A percentile compares a stretch with the other conserved stretches of the same genome.
These are phyloP conservation scores for Gobio gobio DNA, from an alignment of 2,113 vertebrate species.

Conservation along the genomic window DNA sequence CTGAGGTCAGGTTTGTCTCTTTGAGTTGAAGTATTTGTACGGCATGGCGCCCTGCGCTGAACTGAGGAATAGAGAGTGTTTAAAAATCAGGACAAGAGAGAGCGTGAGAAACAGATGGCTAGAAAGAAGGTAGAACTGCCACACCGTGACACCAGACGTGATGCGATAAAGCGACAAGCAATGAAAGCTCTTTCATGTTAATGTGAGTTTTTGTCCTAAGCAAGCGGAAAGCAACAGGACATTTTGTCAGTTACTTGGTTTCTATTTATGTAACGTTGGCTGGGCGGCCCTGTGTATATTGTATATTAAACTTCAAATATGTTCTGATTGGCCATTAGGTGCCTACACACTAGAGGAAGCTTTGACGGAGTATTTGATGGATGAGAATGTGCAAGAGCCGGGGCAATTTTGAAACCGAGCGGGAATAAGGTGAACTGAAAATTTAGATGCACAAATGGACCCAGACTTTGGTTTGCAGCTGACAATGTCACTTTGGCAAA, in stretches of 20 bases:
- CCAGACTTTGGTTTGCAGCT: background rate
- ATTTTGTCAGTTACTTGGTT: background rate
- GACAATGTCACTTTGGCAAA: background rate
- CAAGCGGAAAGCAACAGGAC: background rate
- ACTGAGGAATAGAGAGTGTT: background rate
- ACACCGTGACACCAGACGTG: background rate
- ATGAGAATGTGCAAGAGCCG: no score
- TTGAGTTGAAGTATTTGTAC: slow-evolving; percentile 31
- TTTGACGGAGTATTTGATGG: background rate
- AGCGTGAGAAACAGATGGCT: background rate
- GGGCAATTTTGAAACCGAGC: background rate
- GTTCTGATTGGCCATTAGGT: background rate
- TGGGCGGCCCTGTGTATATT: background rate
- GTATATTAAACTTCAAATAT: background rate
- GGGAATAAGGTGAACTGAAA: background rate
- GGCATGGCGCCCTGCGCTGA: background rate
- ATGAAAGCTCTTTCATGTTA: slow-evolving; percentile 1
- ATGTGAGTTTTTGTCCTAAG: background rate
- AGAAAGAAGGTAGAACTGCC: background rate
- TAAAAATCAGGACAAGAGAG: slow-evolving; percentile 18
- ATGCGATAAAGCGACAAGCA: slow-evolving; percentile 6
- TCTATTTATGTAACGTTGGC: background rate
- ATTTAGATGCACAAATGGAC: background rate
- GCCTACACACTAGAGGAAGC: background rate
- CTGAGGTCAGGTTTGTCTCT: slow-evolving; percentile 40